Conservation (phyloP, 2,888 invertebrate species). For the Athalia cordata region DNA sequence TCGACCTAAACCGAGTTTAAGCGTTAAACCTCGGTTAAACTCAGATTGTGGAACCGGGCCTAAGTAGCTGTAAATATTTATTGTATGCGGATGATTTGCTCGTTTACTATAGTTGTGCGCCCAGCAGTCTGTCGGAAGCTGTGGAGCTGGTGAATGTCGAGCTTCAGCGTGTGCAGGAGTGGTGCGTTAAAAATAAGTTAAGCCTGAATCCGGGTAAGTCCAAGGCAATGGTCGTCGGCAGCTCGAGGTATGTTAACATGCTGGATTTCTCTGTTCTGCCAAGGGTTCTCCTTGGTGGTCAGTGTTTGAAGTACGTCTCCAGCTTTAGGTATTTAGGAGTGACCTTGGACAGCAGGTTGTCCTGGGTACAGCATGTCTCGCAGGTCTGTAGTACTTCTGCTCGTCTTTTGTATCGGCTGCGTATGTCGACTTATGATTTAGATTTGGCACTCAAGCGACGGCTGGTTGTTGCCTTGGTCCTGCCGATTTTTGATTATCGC, state of each 20-base stretch:
- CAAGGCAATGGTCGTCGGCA: neutral
- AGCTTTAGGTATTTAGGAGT: constrained; percentile 6
- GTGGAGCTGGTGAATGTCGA: neutral
- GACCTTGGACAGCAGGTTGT: neutral
- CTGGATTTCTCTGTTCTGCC: neutral
- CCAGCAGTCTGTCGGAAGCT: neutral
- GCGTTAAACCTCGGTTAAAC: neutral
- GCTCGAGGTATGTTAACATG: neutral
- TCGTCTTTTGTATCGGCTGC: neutral
- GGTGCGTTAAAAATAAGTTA: neutral
- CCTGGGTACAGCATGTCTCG: neutral
- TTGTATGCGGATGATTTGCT: constrained; percentile 15
- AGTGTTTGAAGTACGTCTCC: neutral
- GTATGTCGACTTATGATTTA: neutral
- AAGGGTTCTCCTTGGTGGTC: neutral
- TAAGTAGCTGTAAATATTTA: neutral
- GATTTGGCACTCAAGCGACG: neutral
- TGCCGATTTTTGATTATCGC: constrained; percentile 24
- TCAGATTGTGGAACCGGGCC: neutral
- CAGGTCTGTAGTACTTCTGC: neutral
- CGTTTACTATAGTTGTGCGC: neutral
- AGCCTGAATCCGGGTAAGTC: neutral
- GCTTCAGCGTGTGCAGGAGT: neutral
- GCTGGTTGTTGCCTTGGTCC: neutral
- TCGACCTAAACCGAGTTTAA: neutral